Evolutionary conservation across 2,888 invertebrate species (phyloP), one percentile per base, ranked within the genome.

Genomic region (Thera obeliscata): DNA sequence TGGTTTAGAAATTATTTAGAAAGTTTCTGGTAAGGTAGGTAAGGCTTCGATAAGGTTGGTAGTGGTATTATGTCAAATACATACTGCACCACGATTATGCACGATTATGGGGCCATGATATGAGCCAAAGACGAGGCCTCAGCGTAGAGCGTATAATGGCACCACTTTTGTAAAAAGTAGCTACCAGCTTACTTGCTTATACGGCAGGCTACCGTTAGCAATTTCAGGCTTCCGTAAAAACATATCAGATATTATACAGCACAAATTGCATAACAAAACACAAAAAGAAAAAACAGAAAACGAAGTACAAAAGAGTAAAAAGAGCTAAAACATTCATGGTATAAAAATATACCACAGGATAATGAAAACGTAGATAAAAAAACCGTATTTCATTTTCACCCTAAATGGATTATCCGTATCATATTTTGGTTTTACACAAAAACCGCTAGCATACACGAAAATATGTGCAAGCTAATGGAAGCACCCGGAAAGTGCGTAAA

Each of bases 351-450:
- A 52, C 2, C 36, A 52, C 52, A 61, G 60, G 22, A 33, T 41
- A 43, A 35, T 61, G 2, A 61, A 61, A 22, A 48, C 12, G 6
- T 41, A n/a, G 7, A 52, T 41, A 41, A 49, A 41, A 49, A 59
- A 50, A 38, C 9, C 35, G 50, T 38, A 60, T 12, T 22, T 7
- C 38, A 41, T 54, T 54, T 61, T 43, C 52, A 43, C 9, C 33
- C 9, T n/a, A 48, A 48, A 55, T 61, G 61, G 61, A 61, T 41
- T 56, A 22, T 22, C 22, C 22, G 56, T 48, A 56, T 9, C 11
- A 55, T 61, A 57, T 46, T 57, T 52, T 46, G 57, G 33, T 57
- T 57, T 62, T 56, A 62, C 33, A 41, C 64, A 58, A 41, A 56
- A 56, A 41, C 43, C 11, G 33, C 57, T 55, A 56, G 43, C 41